Evolutionary conservation across 2,113 vertebrate species (phyloP), one percentile per base, ranked within the genome.

Genomic region (Collichthys lucidus): DNA sequence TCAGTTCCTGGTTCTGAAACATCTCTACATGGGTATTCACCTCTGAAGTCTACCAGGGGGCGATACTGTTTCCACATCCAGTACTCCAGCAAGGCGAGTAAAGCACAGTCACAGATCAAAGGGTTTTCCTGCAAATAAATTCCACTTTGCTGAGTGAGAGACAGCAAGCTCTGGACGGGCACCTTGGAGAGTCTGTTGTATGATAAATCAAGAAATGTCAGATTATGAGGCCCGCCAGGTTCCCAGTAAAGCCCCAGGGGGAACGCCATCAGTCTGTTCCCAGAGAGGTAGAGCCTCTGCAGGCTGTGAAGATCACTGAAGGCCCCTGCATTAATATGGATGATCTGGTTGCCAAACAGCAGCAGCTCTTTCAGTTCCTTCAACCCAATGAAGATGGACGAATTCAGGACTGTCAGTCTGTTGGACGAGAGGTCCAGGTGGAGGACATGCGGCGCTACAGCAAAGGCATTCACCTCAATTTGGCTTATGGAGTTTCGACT

Each of bases 41-140:
- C 87, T 86, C 81, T 93, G 89, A 97, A 97, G 82, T 97, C 96
- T 79, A 95, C 40, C 20, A 96, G 87, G 0, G 96, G 94, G 24
- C 61, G 90, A 85, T 96, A 97, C 75, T 95, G 95, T 86, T 95
- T 95, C 70, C 94, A 95, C 80, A 92, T 90, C 96, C 96, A 97
- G 80, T 95, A 96, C 83, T 94, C 90, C 44, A 96, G 81, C 94
- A 97, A 88, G 22, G 95, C 93, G 3, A 95, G 89, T 47, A 96
- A 86, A 2, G 87, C 44, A 40, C 96, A 96, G 87, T 96, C 96
- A 87, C 96, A 97, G 17, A 88, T 71, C 83, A 97, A 93, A 1
- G 96, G 96, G 81, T 97, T 97, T 68, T 93, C 95, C 44, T 97
- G 96, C 86, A 97, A 92, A 86, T 96, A 96, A 88, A 97, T 93